Evolutionary conservation across 2,113 vertebrate species (phyloP).

Genomic region (Dromiciops gliroides): DNA sequence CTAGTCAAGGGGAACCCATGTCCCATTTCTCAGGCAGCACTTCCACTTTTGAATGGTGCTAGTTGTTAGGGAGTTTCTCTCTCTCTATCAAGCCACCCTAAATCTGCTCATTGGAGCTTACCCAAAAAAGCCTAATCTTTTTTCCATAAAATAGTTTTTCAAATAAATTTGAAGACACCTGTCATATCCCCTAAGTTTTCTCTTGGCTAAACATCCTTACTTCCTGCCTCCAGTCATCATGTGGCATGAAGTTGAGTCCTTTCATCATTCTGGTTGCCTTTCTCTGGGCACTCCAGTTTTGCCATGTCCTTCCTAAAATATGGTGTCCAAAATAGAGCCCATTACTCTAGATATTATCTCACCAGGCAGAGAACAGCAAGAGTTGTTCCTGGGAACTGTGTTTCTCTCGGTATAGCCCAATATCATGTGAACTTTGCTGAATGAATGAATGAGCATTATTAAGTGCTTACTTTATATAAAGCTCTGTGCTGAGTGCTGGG

Average conservation of each 20-base stretch:
- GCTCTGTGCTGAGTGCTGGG: neutral
- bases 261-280: neutral
- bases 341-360: neutral
- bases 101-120: neutral
- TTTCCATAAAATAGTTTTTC: neutral
- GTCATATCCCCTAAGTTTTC: neutral
- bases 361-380: neutral
- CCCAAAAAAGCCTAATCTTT: neutral
- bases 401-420: neutral
- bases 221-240: neutral
- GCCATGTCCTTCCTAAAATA: neutral
- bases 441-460: neutral
- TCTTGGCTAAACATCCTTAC: neutral
- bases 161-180: neutral
- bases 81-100: neutral
- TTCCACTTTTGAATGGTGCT: neutral
- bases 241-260: neutral
- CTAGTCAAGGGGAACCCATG: neutral
- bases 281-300: neutral
- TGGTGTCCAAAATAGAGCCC: neutral
- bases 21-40: neutral
- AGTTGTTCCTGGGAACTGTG: neutral
- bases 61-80: neutral
- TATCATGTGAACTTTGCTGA: neutral
- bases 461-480: neutral